Conservation (phyloP, 2,113 vertebrate species). For the Chionodraco myersi region DNA sequence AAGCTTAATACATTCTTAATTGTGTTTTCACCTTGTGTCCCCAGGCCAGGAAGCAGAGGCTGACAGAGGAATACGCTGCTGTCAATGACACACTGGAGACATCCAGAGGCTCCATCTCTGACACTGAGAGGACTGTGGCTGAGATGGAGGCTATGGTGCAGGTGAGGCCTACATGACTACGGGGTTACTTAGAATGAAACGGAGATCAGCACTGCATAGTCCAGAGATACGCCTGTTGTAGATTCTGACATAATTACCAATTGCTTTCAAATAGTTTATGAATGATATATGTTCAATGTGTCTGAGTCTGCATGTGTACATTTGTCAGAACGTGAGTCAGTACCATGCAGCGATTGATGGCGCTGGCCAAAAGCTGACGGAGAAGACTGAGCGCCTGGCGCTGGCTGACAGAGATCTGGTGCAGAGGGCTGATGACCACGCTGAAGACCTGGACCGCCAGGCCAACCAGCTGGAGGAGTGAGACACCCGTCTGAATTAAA, state of each 20-base stretch:
- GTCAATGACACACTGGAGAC: conserved; percentile 81
- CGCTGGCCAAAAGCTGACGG: conserved; percentile 84
- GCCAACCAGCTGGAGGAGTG: conserved; percentile 89
- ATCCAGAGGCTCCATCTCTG: conserved; percentile 73
- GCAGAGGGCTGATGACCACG: conserved; percentile 86
- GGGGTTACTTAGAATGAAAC: background rate
- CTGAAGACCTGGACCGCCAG: conserved; percentile 85
- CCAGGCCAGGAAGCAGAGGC: conserved; percentile 83
- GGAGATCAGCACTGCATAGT: too few species aligned
- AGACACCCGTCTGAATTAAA: conserved; percentile 34
- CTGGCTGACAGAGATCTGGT: conserved; percentile 87
- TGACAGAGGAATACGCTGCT: conserved; percentile 77
- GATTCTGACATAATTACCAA: too few species aligned
- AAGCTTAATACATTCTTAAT: background rate
- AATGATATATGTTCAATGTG: background rate
- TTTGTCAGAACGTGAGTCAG: conserved; percentile 86
- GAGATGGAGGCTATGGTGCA: conserved; percentile 85
- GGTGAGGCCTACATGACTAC: conserved; percentile 77
- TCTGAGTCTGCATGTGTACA: background rate
- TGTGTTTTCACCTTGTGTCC: background rate
- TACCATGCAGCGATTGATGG: conserved; percentile 95
- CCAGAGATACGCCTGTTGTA: background rate
- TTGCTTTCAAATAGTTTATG: background rate
- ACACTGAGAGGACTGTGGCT: conserved; percentile 69
- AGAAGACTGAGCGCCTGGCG: conserved; percentile 87